Evolutionary conservation across 1,140 invertebrate species (phyloP), one percentile per base, ranked within the genome.

Genomic region (Conopomorpha cramerella): DNA sequence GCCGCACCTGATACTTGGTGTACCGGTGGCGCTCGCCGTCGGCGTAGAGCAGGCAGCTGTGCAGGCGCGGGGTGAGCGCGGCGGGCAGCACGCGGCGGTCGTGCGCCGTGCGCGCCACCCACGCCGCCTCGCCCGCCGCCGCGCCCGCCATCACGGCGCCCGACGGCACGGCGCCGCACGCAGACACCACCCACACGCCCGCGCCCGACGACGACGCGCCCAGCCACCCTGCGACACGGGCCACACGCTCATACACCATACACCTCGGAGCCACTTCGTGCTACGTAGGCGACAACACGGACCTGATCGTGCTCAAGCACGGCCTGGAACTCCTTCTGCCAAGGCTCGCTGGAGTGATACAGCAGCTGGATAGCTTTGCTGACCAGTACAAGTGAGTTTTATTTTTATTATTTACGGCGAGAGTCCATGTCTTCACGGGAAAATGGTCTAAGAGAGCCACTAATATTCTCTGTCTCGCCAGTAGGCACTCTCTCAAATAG

Each of bases 231-330:
- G 30, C 14, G 38, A 28, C 11, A 41, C 3, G 27, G 26, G n/a
- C n/a, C n/a, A n/a, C n/a, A n/a, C n/a, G n/a, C n/a, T n/a, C 93
- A 0, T 89, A 93, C 0, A 96, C 99, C 30, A 98, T 99, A 43
- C 98, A 99, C 76, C 80, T 98, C 7, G 98, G 97, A 1, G 96
- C 95, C 0, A 99, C 98, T 0, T 99, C 96, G 1, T 98, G 95
- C 58, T 99, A 91, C 68, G 96, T 99, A 11, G 94, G 93, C 2
- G 98, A 99, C 62, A 99, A 99, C 64, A 96, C 96, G 0, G 95
- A 99, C 77, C 72, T 99, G 4, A 91, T 99, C 36, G 81, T 93
- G 2, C 77, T 98, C 14, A 83, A 86, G 36, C 88, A 96, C 64
- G 95, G 92, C 0, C 82, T 99, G 27, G 85, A 97, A 36, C 83